phyloP scores from a whole-genome alignment of 2,113 vertebrate species.

The Cygnus atratus region DNA sequence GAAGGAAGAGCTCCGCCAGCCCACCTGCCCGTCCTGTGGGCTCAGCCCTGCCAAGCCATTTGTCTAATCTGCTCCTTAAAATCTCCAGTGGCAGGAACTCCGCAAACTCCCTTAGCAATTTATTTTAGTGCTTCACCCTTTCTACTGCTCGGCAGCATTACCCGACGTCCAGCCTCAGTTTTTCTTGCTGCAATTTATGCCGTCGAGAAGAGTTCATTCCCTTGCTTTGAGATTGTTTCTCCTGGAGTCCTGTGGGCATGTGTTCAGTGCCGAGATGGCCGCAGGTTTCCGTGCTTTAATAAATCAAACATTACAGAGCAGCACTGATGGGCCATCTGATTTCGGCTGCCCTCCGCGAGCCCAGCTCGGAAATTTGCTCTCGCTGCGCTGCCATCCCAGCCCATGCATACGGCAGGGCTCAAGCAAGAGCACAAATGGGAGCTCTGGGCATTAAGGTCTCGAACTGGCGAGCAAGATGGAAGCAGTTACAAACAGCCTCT shows the following conservation, averaged over 20 bases:
- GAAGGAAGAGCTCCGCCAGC: slow-evolving; percentile 29
- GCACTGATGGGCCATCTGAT: not conserved
- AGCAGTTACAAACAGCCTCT: not conserved
- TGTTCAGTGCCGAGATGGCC: not conserved
- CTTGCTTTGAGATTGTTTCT: slow-evolving; percentile 24
- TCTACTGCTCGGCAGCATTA: slow-evolving; percentile 40
- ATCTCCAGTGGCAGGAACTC: slow-evolving; percentile 47
- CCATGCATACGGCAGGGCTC: not conserved
- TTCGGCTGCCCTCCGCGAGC: slow-evolving; percentile 1
- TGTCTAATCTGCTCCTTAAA: slow-evolving; percentile 34
- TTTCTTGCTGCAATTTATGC: slow-evolving; percentile 47
- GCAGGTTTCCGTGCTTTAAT: not conserved
- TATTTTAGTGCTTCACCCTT: slow-evolving; percentile 50
- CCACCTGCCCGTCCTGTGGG: not conserved
- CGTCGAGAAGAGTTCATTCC: slow-evolving; percentile 19
- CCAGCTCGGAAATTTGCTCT: not conserved
- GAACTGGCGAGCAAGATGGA: not conserved
- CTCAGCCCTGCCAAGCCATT: slow-evolving; percentile 49
- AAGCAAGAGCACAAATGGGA: not conserved
- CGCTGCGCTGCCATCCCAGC: not conserved
- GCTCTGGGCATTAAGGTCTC: not conserved
- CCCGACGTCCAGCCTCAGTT: slow-evolving; percentile 50
- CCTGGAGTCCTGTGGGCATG: slow-evolving; percentile 43
- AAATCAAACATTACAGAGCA: slow-evolving; percentile 43
- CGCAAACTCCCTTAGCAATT: slow-evolving; percentile 49